Conservation (phyloP, 1,140 invertebrate genomes). For the Magallana gigas region DNA sequence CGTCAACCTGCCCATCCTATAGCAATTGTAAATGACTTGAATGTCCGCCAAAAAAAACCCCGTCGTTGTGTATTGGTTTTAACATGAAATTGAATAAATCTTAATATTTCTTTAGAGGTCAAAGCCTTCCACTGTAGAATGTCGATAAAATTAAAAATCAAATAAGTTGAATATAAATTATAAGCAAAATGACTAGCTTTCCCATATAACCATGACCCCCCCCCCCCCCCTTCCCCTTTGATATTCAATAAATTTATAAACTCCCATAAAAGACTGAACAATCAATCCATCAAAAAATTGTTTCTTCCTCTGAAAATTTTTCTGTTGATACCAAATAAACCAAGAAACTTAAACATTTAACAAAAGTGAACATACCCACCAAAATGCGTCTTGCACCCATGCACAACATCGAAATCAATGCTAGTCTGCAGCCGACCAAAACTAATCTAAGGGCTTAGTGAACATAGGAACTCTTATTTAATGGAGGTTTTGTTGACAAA, state of each 20-base stretch:
- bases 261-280: no score
- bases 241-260: no score
- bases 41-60: background rate
- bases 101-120: background rate
- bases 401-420: constrained; percentile 8
- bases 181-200: no score
- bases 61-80: background rate
- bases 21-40: background rate
- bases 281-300: no score
- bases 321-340: no score
- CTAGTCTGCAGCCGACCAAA: background rate
- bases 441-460: constrained; percentile 13
- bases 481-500: constrained; percentile 14
- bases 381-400: background rate
- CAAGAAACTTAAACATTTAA: no score
- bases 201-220: background rate
- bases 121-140: no score
- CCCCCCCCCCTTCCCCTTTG: background rate
- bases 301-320: no score
- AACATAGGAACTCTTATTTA: background rate
- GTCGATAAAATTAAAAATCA: no score
- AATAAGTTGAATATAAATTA: no score
- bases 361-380: background rate
- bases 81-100: background rate
- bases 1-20: background rate